Evolutionary conservation across 2,113 vertebrate species (phyloP).

Genomic region (Chaetops frenatus): DNA sequence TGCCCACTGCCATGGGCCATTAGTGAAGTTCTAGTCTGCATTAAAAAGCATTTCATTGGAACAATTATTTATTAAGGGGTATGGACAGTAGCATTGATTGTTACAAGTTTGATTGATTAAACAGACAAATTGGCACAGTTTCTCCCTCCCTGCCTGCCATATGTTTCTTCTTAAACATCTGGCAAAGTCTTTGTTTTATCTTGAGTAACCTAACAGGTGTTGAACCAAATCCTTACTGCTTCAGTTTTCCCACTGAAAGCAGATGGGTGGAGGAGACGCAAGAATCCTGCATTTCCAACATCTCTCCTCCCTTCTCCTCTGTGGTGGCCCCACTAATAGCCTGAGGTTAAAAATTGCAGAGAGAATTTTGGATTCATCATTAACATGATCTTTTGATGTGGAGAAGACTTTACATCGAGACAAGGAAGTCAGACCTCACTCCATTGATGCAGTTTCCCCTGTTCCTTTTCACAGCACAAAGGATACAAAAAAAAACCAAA

Average conservation of each 20-base stretch:
- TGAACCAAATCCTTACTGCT: constrained; percentile 48
- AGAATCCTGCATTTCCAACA: not conserved
- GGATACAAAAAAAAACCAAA: accelerated
- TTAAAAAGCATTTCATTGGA: not conserved
- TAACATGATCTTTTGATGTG: not conserved
- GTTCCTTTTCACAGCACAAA: not conserved
- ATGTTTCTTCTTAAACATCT: constrained; percentile 65
- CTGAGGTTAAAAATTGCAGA: not conserved
- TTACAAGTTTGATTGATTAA: constrained; percentile 61
- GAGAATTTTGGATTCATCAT: not conserved
- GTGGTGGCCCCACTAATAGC: not conserved
- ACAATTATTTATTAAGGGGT: constrained; percentile 26
- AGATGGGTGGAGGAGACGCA: constrained; percentile 24
- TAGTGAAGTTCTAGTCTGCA: not conserved
- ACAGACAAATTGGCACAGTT: constrained; percentile 48
- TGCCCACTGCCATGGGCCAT: not conserved
- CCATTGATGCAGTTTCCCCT: not conserved
- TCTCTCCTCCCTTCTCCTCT: not conserved
- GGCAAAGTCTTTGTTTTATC: constrained; percentile 37
- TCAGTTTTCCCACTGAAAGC: constrained; percentile 48
- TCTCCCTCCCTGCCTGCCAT: constrained; percentile 49
- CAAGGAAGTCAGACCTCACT: not conserved
- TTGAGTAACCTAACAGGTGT: constrained; percentile 63
- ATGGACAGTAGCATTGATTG: constrained; percentile 51
- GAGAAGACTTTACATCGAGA: not conserved